These are phyloP conservation scores for Congeria kusceri DNA, from an alignment of 2,888 invertebrate species.

Conservation along the genomic window DNA sequence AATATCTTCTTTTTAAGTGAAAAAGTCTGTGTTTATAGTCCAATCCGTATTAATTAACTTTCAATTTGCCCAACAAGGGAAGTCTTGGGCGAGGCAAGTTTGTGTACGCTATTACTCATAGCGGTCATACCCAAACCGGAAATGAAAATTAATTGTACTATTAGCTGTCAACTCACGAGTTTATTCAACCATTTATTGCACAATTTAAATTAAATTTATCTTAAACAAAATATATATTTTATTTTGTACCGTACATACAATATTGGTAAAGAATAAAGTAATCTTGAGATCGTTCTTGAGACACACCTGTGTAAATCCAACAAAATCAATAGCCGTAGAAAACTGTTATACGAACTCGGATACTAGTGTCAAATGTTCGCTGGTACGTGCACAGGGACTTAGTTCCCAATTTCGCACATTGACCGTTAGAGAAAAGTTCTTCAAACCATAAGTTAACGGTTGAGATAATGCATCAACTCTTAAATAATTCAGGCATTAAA, in stretches of 20 bases:
- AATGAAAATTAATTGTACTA: conserved; percentile 3
- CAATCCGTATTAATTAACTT: conserved; percentile 12
- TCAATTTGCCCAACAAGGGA: conserved; percentile 24
- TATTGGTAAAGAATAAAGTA: neutral
- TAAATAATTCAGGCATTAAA: too few relatives aligned
- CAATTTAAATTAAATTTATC: neutral
- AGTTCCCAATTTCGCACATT: too few relatives aligned
- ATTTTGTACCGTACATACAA: neutral
- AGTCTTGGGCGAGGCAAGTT: conserved; percentile 56
- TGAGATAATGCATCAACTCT: too few relatives aligned
- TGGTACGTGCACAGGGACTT: too few relatives aligned
- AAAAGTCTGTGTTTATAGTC: neutral
- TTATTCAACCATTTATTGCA: neutral
- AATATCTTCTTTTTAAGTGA: neutral
- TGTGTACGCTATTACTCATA: conserved; percentile 57
- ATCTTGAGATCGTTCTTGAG: neutral
- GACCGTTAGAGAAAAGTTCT: too few relatives aligned
- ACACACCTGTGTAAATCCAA: conserved; percentile 27
- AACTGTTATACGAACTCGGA: too few relatives aligned
- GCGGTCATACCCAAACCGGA: conserved; percentile 25
- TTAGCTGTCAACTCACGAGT: neutral
- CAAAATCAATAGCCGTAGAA: conserved; percentile 1
- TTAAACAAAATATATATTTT: neutral
- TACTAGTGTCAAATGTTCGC: too few relatives aligned
- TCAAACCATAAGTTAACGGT: too few relatives aligned